Conservation (phyloP, 2,888 invertebrate species). For the Crocallis elinguaria region DNA sequence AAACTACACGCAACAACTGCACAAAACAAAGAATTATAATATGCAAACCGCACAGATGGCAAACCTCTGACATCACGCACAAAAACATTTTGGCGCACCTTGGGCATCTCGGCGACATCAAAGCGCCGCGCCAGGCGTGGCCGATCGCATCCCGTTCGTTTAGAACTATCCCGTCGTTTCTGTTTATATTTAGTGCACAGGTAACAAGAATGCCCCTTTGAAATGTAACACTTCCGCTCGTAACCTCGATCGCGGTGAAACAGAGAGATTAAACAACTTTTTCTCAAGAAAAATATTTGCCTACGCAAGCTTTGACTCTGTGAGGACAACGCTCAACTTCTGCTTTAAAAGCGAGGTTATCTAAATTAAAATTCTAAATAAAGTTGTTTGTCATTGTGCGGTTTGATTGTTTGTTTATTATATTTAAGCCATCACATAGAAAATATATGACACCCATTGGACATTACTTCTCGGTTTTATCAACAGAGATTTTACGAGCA, state of each 20-base stretch:
- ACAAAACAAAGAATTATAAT: neutral
- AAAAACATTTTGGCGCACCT: constrained; percentile 54
- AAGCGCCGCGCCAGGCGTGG: constrained; percentile 61
- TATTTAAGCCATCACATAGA: neutral
- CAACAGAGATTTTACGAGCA: constrained; percentile 28
- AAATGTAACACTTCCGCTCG: constrained; percentile 81
- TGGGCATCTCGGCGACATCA: constrained; percentile 58
- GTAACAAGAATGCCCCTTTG: constrained; percentile 83
- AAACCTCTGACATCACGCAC: constrained; percentile 21
- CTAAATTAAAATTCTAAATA: too few relatives aligned
- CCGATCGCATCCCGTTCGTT: constrained; percentile 59
- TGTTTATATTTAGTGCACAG: constrained; percentile 77
- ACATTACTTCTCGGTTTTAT: constrained; percentile 28
- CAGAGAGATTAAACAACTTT: constrained; percentile 42
- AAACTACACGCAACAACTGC: neutral
- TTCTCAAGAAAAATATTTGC: neutral
- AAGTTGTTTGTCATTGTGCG: neutral
- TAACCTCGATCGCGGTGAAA: constrained; percentile 54
- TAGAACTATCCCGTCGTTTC: constrained; percentile 53
- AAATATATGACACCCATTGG: constrained; percentile 19
- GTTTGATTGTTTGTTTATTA: constrained; percentile 12
- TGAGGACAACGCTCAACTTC: constrained; percentile 13
- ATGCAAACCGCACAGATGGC: constrained; percentile 6
- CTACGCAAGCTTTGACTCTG: constrained; percentile 16
- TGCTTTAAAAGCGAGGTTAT: too few relatives aligned